Evolutionary conservation across 2,113 vertebrate species (phyloP).

Genomic region (Scytalopus superciliaris): DNA sequence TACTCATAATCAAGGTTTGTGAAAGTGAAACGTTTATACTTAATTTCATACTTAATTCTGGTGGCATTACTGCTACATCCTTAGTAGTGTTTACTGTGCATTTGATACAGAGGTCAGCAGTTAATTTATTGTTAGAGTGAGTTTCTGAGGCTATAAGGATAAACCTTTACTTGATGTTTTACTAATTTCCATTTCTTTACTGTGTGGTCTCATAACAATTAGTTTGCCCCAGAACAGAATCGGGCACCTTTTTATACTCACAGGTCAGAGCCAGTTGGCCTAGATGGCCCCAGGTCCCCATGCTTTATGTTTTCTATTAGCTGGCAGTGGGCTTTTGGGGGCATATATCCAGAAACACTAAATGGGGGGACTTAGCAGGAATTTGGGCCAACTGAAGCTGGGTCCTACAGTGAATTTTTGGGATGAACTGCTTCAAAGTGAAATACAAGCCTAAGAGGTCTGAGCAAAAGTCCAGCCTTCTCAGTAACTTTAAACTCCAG

Average conservation of each 20-base stretch:
- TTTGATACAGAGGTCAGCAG: background rate
- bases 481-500: background rate
- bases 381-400: background rate
- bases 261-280: background rate
- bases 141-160: background rate
- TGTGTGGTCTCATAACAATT: background rate
- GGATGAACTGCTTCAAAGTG: background rate
- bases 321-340: background rate
- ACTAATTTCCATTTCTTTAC: background rate
- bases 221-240: background rate
- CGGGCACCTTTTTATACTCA: background rate
- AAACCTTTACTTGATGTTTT: background rate
- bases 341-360: background rate
- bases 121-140: background rate
- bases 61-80: background rate
- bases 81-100: background rate
- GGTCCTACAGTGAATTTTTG: background rate
- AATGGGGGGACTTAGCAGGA: background rate
- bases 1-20: background rate
- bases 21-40: background rate
- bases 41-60: background rate
- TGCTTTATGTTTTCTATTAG: background rate
- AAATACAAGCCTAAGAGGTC: background rate
- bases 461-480: background rate
- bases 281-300: background rate